Percentiles rank a stretch among this genome's conserved stretches.
Evolutionary conservation across 2,888 invertebrate species (phyloP).

Genomic region (Calameuta filiformis): DNA sequence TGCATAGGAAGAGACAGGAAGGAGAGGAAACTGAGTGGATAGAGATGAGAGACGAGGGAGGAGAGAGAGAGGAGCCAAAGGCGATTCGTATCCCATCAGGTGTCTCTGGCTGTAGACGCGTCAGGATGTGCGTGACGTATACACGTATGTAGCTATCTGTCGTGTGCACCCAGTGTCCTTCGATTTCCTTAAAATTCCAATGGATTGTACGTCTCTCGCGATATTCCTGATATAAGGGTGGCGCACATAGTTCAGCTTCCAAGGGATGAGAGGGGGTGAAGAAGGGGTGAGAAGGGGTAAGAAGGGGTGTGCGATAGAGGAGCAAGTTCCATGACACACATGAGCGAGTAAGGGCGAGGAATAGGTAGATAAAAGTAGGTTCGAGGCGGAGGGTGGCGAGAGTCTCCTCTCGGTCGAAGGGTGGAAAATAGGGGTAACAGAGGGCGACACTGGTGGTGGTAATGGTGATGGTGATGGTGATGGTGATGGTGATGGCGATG

Average conservation of each 20-base stretch:
- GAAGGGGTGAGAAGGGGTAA: neutral
- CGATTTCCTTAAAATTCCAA: conserved; percentile 60
- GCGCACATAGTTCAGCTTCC: no score
- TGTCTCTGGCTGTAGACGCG: conserved; percentile 15
- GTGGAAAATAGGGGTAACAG: conserved; percentile 13
- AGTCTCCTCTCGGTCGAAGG: conserved; percentile 19
- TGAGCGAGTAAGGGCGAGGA: conserved; percentile 12
- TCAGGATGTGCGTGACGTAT: conserved; percentile 9
- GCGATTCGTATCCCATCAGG: no score
- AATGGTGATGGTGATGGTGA: conserved; percentile 59
- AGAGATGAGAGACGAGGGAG: no score
- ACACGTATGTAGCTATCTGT: conserved; percentile 14
- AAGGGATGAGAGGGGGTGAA: conserved; percentile 7
- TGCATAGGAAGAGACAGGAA: no score
- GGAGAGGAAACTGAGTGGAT: no score
- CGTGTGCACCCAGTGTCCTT: conserved; percentile 59
- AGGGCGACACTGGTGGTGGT: neutral
- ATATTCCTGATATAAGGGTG: no score
- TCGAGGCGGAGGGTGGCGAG: conserved; percentile 26
- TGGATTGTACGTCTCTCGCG: conserved; percentile 41
- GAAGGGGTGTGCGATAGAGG: conserved; percentile 10
- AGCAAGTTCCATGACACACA: conserved; percentile 6
- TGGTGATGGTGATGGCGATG: conserved; percentile 54
- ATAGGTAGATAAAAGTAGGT: conserved; percentile 28
- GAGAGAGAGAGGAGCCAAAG: no score